These are phyloP conservation scores for Falco punctatus DNA, from an alignment of 2,113 vertebrate species.

Conservation along the genomic window DNA sequence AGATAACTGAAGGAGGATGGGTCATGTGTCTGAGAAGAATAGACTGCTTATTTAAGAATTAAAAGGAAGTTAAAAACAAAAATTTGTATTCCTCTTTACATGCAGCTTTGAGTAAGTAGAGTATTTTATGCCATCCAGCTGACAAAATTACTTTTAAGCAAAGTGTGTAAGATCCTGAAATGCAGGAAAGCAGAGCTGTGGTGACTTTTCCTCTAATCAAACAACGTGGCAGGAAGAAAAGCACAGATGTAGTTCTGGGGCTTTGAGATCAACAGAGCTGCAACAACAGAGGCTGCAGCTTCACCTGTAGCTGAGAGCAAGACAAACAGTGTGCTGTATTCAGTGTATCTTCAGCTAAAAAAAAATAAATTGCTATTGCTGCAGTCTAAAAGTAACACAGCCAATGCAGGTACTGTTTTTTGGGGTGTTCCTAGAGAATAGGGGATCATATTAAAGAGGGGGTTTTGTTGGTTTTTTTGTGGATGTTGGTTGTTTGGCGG, in stretches of 20 bases:
- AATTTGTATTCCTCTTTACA: not conserved
- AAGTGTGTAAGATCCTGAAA: not conserved
- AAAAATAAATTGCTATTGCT: not conserved
- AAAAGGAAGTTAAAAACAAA: not conserved
- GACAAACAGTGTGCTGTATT: not conserved
- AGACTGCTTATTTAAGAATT: not conserved
- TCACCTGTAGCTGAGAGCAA: not conserved
- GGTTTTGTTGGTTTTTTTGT: no score
- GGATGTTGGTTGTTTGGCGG: no score
- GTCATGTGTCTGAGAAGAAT: not conserved
- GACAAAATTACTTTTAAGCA: no score
- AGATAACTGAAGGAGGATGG: not conserved
- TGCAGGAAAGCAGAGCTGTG: not conserved
- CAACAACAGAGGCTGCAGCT: not conserved
- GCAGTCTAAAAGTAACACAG: not conserved
- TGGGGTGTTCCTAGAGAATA: not conserved
- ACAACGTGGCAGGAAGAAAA: not conserved
- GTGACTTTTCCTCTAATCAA: not conserved
- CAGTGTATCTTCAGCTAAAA: not conserved
- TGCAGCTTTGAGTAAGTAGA: not conserved
- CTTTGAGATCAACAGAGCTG: not conserved
- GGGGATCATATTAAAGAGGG: not conserved
- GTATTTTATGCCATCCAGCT: not conserved
- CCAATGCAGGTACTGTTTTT: not conserved
- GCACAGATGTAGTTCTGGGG: not conserved